These are phyloP conservation scores for Columba janthina DNA, from an alignment of 2,113 vertebrate species.

Conservation along the genomic window DNA sequence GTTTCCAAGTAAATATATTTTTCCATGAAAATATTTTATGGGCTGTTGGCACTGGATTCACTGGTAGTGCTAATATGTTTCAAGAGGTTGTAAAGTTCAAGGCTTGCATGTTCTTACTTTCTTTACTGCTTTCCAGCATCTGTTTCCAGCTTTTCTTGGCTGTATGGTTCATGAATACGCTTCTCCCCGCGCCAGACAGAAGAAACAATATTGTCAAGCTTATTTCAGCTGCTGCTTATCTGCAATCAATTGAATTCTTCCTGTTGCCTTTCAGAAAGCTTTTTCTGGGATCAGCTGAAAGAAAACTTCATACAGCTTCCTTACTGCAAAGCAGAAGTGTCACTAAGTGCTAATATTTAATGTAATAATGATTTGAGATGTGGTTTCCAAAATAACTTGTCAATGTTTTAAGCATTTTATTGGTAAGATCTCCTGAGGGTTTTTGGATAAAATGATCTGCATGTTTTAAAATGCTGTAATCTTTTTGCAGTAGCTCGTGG, in stretches of 20 bases:
- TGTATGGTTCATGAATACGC: neutral
- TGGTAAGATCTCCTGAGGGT: neutral
- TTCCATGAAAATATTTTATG: neutral
- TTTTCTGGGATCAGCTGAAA: neutral
- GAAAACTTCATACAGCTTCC: constrained; percentile 5
- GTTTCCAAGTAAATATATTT: neutral
- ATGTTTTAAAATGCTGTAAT: neutral
- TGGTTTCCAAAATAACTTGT: constrained; percentile 7
- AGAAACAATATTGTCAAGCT: neutral
- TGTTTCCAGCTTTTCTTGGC: neutral
- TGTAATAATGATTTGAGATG: neutral
- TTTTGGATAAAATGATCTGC: neutral
- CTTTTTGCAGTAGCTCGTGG: neutral
- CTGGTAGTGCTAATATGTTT: neutral
- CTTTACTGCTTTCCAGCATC: neutral
- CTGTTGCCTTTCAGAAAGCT: constrained; percentile 18
- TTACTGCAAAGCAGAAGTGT: neutral
- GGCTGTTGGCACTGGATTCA: neutral
- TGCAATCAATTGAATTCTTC: constrained; percentile 40
- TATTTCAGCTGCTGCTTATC: constrained; percentile 8
- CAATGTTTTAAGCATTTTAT: constrained; percentile 12
- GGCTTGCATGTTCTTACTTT: neutral
- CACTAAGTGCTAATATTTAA: neutral
- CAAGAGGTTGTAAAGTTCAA: neutral
- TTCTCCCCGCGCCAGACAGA: neutral